phyloP scores from a whole-genome alignment of 2,113 vertebrate species.

The Xiphophorus hellerii region DNA sequence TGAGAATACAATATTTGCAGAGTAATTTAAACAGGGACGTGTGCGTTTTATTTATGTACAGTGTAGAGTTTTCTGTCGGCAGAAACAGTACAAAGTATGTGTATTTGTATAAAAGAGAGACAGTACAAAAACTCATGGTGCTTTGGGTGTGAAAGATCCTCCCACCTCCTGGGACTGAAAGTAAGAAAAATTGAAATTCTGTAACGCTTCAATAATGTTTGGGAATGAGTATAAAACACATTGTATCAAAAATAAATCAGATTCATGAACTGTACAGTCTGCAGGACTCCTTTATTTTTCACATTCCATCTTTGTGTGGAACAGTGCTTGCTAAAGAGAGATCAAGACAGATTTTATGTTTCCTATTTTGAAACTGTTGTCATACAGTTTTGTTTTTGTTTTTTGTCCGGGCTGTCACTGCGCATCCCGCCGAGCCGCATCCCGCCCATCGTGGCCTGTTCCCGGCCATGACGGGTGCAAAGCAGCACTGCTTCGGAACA shows the following conservation, averaged over 20 bases:
- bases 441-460: slow-evolving; percentile 44
- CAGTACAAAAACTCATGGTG: slow-evolving; percentile 61
- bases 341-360: slow-evolving; percentile 28
- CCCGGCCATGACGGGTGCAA: slow-evolving; percentile 72
- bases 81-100: slow-evolving; percentile 39
- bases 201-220: slow-evolving; percentile 36
- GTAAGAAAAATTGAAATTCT: slow-evolving; percentile 25
- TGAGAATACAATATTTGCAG: slow-evolving; percentile 24
- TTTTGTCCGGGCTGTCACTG: slow-evolving; percentile 56
- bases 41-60: slow-evolving; percentile 52
- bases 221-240: slow-evolving; percentile 48
- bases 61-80: slow-evolving; percentile 46
- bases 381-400: slow-evolving; percentile 13
- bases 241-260: slow-evolving; percentile 64
- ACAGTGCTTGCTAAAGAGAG: slow-evolving; percentile 2
- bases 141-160: slow-evolving; percentile 43
- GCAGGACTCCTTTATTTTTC: not conserved
- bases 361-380: slow-evolving; percentile 23
- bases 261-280: slow-evolving; percentile 50
- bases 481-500: slow-evolving; percentile 75
- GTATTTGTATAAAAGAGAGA: slow-evolving; percentile 45
- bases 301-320: not conserved
- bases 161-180: slow-evolving; percentile 32
- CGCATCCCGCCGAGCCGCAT: slow-evolving; percentile 53
- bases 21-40: slow-evolving; percentile 37